Evolutionary conservation across 2,888 invertebrate species (phyloP).

Genomic region (Magallana nippona): DNA sequence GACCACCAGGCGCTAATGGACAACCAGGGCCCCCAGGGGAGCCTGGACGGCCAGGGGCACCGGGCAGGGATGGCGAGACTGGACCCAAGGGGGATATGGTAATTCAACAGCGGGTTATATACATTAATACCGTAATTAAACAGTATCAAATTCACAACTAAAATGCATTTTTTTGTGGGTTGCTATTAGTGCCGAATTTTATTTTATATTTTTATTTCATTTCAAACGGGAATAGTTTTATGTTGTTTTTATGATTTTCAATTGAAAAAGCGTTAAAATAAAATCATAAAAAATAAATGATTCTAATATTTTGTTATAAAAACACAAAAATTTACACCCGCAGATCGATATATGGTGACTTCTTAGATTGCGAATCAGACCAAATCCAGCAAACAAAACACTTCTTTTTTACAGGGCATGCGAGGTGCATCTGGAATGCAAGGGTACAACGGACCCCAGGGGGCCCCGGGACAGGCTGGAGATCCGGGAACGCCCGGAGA

Average conservation of each 20-base stretch:
- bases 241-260: too few species aligned
- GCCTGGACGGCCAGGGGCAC: conserved; percentile 64
- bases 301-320: too few species aligned
- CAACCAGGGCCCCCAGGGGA: conserved; percentile 64
- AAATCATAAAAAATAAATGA: neutral
- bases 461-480: conserved; percentile 79
- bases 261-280: too few species aligned
- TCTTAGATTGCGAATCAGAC: too few species aligned
- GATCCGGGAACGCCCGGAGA: conserved; percentile 68
- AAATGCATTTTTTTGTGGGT: neutral
- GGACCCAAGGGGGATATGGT: conserved; percentile 69
- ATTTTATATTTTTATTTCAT: too few species aligned
- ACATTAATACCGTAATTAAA: neutral
- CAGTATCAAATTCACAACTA: neutral
- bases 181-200: too few species aligned
- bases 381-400: too few species aligned
- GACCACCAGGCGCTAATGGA: conserved; percentile 65
- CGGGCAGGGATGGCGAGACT: conserved; percentile 67
- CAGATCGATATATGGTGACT: too few species aligned
- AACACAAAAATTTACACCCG: too few species aligned
- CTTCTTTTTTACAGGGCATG: conserved; percentile 81
- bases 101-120: neutral
- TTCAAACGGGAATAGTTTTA: too few species aligned
- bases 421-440: conserved; percentile 81
- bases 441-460: conserved; percentile 71